Evolutionary conservation across 2,888 invertebrate genomes (phyloP).

Genomic region (Caradrina clavipalpis): DNA sequence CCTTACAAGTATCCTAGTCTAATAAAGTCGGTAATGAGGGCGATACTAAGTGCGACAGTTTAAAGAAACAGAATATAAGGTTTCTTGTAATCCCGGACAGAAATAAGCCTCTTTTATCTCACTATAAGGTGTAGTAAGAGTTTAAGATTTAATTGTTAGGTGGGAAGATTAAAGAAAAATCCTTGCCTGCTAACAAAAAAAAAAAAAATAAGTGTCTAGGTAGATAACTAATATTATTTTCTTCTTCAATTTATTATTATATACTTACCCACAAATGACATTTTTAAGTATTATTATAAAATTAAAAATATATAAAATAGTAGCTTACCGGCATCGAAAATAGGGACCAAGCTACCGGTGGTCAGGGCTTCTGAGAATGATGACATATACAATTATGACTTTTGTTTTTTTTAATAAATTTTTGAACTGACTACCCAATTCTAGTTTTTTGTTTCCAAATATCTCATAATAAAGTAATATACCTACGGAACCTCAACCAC

Average conservation of each 20-base stretch:
- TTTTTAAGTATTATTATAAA: too few relatives aligned
- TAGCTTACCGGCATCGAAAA: too few relatives aligned
- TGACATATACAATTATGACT: too few relatives aligned
- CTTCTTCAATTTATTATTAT: too few relatives aligned
- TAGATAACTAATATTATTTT: background rate
- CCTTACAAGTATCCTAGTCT: constrained; percentile 52
- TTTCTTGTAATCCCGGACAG: constrained; percentile 21
- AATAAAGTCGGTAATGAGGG: constrained; percentile 54
- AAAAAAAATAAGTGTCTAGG: background rate
- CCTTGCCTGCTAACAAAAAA: background rate
- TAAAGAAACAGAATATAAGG: constrained; percentile 49
- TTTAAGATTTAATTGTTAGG: constrained; percentile 13
- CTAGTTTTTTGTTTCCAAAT: too few relatives aligned
- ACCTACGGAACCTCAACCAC: constrained; percentile 29
- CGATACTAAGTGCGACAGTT: constrained; percentile 38
- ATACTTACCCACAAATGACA: too few relatives aligned
- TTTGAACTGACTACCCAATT: too few relatives aligned
- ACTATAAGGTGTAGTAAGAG: constrained; percentile 22
- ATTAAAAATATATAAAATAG: too few relatives aligned
- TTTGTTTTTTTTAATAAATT: too few relatives aligned
- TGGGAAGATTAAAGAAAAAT: background rate
- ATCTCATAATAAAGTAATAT: background rate
- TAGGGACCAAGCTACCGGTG: too few relatives aligned
- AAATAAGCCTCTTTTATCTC: constrained; percentile 29
- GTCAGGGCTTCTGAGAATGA: too few relatives aligned